Conservation (phyloP, 30 jellyfish, hydroid and myxozoan species). For the Pseudorhiza aurosa region DNA sequence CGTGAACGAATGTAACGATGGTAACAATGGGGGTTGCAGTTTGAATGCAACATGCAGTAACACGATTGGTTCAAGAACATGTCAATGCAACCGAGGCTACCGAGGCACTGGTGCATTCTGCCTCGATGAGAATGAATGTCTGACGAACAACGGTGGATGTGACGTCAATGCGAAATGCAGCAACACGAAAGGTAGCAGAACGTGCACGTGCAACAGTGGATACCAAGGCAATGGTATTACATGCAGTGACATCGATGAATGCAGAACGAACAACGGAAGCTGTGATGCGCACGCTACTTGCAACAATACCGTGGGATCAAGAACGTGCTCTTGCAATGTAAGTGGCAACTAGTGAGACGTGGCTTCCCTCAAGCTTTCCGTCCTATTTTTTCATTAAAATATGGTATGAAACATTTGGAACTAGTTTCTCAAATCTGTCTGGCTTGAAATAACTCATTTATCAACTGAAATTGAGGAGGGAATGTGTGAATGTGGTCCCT, state of each 20-base stretch:
- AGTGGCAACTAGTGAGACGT: too few species aligned
- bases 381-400: too few species aligned
- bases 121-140: constrained; percentile 45
- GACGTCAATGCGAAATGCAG: constrained; percentile 1
- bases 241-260: constrained; percentile 57
- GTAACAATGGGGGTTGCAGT: constrained; percentile 34
- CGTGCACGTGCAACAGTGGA: constrained; percentile 37
- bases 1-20: constrained; percentile 18
- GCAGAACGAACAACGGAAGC: constrained; percentile 16
- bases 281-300: constrained; percentile 23
- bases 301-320: constrained; percentile 18
- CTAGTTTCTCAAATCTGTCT: too few species aligned
- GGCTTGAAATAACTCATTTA: too few species aligned
- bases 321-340: constrained; percentile 11
- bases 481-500: too few species aligned
- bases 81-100: constrained; percentile 37
- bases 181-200: constrained; percentile 10
- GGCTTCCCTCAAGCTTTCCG: too few species aligned
- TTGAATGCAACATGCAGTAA: constrained; percentile 8
- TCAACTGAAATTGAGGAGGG: too few species aligned
- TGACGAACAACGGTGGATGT: constrained; percentile 41
- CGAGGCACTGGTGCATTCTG: constrained; percentile 53
- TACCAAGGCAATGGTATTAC: constrained; percentile 16
- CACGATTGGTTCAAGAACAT: constrained; percentile 20
- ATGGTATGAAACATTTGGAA: too few species aligned